Base-by-base conservation (phyloP, 2,888 invertebrate genomes). In the Meiosimyza decipiens region DNA sequence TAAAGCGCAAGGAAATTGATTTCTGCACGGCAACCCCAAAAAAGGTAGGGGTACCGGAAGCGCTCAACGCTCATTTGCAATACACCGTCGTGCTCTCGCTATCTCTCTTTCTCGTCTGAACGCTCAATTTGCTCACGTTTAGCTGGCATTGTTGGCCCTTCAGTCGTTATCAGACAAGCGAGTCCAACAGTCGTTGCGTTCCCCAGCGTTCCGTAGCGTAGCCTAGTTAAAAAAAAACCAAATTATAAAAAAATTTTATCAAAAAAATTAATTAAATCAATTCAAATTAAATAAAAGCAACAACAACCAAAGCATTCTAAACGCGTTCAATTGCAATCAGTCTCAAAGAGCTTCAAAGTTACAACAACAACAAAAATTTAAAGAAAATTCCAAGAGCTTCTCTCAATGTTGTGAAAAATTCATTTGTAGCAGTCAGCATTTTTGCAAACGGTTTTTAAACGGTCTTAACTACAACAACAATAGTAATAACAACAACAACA, bases 111-210 rank as follows among this genome's bases (percentile, higher is more conserved):
- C 28, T 57, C 49, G 49, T 55, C 40, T 22, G 49, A n/a, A 49
- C 67, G n/a, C 64, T 22, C 49, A 63, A 12, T 59, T 16, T 49
- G 70, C 63, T 47, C 33, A 12, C 63, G 70, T 70, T 50, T 16
- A n/a, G 40, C 40, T 40, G 70, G 63, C 62, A 54, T 54, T 54
- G 63, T 54, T 62, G 82, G 84, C 82, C 84, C 84, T 84, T 84
- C 81, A 84, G 84, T 84, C 84, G 84, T 84, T 85, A 84, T 85
- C 85, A 84, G 84, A 85, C 84, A 84, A 85, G 84, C 84, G 84
- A 84, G 85, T 85, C 83, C 84, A 83, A 81, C 84, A 85, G 84
- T 84, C 84, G 84, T 85, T 84, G 84, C 83, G 85, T 84, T 84
- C 83, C 85, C 84, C 83, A 84, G 81, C 40, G 40, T 40, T 40